These are phyloP conservation scores for Caradrina clavipalpis DNA, from an alignment of 2,888 invertebrate species.

Conservation along the genomic window DNA sequence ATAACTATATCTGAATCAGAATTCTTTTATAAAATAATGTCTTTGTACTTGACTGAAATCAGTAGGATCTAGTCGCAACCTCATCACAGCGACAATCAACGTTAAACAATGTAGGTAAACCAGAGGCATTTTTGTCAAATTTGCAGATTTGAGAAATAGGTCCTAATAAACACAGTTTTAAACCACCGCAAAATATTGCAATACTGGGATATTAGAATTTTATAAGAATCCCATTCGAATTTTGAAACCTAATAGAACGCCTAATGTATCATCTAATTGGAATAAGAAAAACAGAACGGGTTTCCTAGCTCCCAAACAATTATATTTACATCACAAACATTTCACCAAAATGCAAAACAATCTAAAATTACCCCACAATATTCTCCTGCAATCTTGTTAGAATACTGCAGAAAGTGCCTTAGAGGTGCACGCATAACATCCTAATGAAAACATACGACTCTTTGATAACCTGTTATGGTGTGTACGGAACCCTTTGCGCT, in stretches of 20 bases:
- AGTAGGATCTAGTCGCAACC: too few relatives aligned
- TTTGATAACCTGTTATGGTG: slow-evolving; percentile 88
- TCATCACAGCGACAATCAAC: too few relatives aligned
- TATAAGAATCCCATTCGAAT: too few relatives aligned
- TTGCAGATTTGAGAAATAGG: too few relatives aligned
- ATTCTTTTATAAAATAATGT: too few relatives aligned
- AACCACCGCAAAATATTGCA: too few relatives aligned
- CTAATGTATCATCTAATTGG: neutral
- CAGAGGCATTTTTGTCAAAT: too few relatives aligned
- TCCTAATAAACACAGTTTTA: too few relatives aligned
- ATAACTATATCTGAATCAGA: too few relatives aligned
- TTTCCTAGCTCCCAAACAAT: neutral
- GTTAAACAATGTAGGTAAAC: too few relatives aligned
- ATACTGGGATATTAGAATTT: too few relatives aligned
- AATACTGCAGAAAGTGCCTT: slow-evolving; percentile 70
- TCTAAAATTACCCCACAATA: slow-evolving; percentile 58
- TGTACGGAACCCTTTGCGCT: slow-evolving; percentile 73
- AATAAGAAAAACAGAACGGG: neutral
- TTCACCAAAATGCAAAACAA: slow-evolving; percentile 49
- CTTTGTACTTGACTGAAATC: too few relatives aligned
- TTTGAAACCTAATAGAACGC: neutral
- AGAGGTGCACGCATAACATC: slow-evolving; percentile 72
- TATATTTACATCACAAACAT: neutral
- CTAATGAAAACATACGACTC: slow-evolving; percentile 89
- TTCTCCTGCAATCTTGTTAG: slow-evolving; percentile 53